These are phyloP conservation scores for Apocrypta bakeri DNA, from an alignment of 1,140 invertebrate genomes.

Conservation along the genomic window DNA sequence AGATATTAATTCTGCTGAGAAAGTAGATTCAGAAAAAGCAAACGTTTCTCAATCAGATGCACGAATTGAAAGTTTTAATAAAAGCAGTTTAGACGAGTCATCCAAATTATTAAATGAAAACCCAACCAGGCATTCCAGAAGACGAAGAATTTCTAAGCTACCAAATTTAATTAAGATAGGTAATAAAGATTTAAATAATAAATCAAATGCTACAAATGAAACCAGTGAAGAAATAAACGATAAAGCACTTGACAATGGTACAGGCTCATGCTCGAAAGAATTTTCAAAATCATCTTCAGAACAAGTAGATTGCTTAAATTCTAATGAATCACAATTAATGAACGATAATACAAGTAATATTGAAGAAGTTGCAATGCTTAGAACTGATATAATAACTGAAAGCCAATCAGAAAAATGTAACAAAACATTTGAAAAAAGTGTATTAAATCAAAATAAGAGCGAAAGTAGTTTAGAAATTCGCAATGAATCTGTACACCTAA, in stretches of 20 bases:
- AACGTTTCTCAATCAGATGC: background rate
- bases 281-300: background rate
- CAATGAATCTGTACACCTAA: background rate
- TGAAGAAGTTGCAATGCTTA: background rate
- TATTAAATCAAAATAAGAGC: background rate
- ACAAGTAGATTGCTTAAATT: background rate
- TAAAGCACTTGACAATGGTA: background rate
- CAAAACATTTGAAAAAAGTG: background rate
- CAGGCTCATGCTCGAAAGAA: background rate
- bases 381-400: background rate
- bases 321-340: background rate
- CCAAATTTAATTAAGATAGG: background rate
- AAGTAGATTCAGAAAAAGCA: background rate
- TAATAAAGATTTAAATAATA: background rate
- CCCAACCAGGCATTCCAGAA: background rate
- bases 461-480: background rate
- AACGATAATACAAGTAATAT: background rate
- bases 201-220: background rate
- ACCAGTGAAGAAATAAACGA: background rate
- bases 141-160: background rate
- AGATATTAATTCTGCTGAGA: background rate
- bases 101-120: background rate
- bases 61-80: background rate
- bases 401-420: background rate
- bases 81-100: background rate